Evolutionary conservation across 2,797 vertebrate species (phyloP).

Genomic region (Bradypodion ventrale): DNA sequence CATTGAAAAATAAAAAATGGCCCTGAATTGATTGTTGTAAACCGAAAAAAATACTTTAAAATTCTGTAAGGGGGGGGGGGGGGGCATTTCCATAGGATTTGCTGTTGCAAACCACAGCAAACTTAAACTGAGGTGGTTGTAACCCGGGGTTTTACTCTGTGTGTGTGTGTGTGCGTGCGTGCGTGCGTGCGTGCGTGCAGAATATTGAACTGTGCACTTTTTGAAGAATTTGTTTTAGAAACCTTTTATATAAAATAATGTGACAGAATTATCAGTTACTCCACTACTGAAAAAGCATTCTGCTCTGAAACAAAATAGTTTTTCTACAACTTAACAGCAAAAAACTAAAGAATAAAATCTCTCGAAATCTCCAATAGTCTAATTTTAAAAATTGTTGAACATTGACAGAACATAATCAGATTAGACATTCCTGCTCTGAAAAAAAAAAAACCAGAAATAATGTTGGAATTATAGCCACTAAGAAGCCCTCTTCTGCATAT

Average conservation of each 20-base stretch:
- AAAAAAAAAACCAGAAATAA: slow-evolving; percentile 71
- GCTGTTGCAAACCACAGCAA: no score
- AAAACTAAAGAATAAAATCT: slow-evolving; percentile 23
- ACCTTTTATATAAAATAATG: background rate
- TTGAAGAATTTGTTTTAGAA: slow-evolving; percentile 15
- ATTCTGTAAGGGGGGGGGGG: no score
- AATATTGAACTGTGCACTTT: background rate
- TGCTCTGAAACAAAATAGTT: slow-evolving; percentile 22
- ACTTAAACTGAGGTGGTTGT: no score
- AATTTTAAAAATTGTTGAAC: slow-evolving; percentile 52
- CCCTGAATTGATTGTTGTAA: no score
- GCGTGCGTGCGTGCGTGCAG: no score
- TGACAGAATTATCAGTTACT: background rate
- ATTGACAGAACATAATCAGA: slow-evolving; percentile 63
- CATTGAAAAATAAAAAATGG: no score
- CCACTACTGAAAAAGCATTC: background rate
- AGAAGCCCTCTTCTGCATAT: slow-evolving; percentile 20
- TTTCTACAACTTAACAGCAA: background rate
- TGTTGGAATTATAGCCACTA: slow-evolving; percentile 54
- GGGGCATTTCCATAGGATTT: no score
- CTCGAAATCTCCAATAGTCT: slow-evolving; percentile 31
- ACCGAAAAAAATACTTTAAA: no score
- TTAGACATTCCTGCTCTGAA: slow-evolving; percentile 63
- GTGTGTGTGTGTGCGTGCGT: no score
- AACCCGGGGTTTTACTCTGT: no score